phyloP scores from a whole-genome alignment of 2,113 vertebrate species.

The western clawed frog (Xenopus tropicalis) region UCB_Xtro_10.0 CM004451.2:86905001-86905500 shows the following conservation, averaged over 20 bases:
- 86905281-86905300: not conserved
- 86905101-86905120: too few relatives aligned
- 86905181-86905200: too few relatives aligned
- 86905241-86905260: not conserved
- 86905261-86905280: not conserved
- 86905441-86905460: conserved; percentile 44
- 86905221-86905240: not conserved
- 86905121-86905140: too few relatives aligned
- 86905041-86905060: too few relatives aligned
- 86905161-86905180: too few relatives aligned
- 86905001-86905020: too few relatives aligned
- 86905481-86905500: not conserved
- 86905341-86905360: conserved; percentile 33
- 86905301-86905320: conserved; percentile 5
- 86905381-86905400: conserved; percentile 33
- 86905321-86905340: conserved; percentile 21
- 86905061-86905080: too few relatives aligned
- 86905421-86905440: conserved; percentile 30
- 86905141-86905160: too few relatives aligned
- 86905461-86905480: conserved; percentile 22
- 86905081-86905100: too few relatives aligned
- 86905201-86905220: too few relatives aligned
- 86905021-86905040: too few relatives aligned
- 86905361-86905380: conserved; percentile 46
- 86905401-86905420: conserved; percentile 38